Percentiles rank a stretch among this genome's conserved stretches.
These are phyloP conservation scores for Drosophila rufa DNA, from an alignment of 1,140 invertebrate species.

Conservation along the genomic window DNA sequence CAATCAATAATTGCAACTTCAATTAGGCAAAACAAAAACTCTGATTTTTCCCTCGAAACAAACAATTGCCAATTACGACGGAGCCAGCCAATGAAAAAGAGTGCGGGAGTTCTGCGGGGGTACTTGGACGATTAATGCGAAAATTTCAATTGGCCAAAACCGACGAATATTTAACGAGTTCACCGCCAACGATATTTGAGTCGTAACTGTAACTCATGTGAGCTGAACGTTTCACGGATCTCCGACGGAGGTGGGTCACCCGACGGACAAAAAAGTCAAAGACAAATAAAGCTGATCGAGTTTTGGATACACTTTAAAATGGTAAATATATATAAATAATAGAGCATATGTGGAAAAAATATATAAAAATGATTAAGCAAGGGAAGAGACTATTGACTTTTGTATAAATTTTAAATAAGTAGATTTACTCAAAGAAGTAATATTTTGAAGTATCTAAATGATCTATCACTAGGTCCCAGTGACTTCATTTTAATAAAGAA, in stretches of 20 bases:
- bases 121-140: slow-evolving; percentile 40
- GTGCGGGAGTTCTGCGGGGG: background rate
- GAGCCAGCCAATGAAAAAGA: background rate
- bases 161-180: slow-evolving; percentile 54
- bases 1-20: slow-evolving; percentile 82
- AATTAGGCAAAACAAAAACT: slow-evolving; percentile 69
- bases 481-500: background rate
- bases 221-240: slow-evolving; percentile 1
- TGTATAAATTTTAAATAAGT: too few species aligned
- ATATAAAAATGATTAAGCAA: too few species aligned
- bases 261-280: background rate
- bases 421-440: too few species aligned
- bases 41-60: slow-evolving; percentile 25
- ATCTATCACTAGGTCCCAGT: background rate
- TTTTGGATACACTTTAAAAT: background rate
- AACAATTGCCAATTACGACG: slow-evolving; percentile 73
- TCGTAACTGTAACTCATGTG: slow-evolving; percentile 28
- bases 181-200: slow-evolving; percentile 21
- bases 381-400: too few species aligned
- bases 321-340: too few species aligned
- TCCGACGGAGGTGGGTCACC: slow-evolving; percentile 19
- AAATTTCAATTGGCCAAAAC: slow-evolving; percentile 44
- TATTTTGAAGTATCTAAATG: too few species aligned
- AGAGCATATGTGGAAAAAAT: too few species aligned
- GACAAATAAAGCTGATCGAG: background rate